Evolutionary conservation across 1,140 invertebrate species (phyloP).

Genomic region (Drosophila repleta): DNA sequence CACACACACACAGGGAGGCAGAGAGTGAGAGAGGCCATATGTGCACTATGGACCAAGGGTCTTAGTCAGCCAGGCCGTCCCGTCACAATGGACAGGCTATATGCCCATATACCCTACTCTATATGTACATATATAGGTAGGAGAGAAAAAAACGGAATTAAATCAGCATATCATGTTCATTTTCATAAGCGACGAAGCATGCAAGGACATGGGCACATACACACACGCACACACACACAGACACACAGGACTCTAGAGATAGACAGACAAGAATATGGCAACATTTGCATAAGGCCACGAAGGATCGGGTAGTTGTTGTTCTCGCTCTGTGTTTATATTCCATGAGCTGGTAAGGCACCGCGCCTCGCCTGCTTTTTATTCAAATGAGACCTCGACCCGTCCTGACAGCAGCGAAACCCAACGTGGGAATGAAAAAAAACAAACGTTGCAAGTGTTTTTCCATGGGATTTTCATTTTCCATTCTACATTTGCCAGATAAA

Average conservation of each 20-base stretch:
- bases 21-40: slow-evolving; percentile 24
- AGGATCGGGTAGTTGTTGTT: slow-evolving; percentile 19
- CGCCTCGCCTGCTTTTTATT: slow-evolving; percentile 55
- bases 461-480: slow-evolving; percentile 8
- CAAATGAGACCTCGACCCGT: slow-evolving; percentile 52
- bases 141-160: slow-evolving; percentile 25
- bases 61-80: slow-evolving; percentile 15
- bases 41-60: slow-evolving; percentile 42
- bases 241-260: slow-evolving; percentile 14
- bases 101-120: not conserved
- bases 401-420: slow-evolving; percentile 60
- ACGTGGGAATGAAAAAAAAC: slow-evolving; percentile 64
- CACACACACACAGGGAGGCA: slow-evolving; percentile 8
- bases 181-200: slow-evolving; percentile 70
- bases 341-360: slow-evolving; percentile 45
- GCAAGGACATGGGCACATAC: slow-evolving; percentile 50
- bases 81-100: slow-evolving; percentile 15
- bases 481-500: slow-evolving; percentile 1
- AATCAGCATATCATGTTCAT: slow-evolving; percentile 79
- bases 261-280: slow-evolving; percentile 17
- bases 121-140: not conserved
- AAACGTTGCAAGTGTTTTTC: slow-evolving; percentile 59
- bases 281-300: slow-evolving; percentile 66
- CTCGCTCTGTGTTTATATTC: not conserved
- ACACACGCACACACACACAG: not conserved